Evolutionary conservation across 2,797 vertebrate species (phyloP).

Genomic region (Pipistrellus kuhlii): DNA sequence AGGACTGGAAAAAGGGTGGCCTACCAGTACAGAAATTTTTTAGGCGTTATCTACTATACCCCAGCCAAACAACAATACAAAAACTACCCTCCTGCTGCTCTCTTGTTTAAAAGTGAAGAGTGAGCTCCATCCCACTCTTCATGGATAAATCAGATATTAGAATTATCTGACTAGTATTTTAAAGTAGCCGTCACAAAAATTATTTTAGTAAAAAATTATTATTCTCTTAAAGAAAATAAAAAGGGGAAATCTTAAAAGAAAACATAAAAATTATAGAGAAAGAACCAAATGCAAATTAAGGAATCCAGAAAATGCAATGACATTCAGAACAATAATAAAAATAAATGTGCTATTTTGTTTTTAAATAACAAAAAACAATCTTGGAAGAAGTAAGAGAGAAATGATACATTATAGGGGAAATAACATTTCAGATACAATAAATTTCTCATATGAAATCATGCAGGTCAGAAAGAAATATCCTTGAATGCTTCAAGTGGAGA

Average conservation of each 20-base stretch:
- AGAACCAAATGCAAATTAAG: background rate
- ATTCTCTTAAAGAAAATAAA: background rate
- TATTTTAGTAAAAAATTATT: background rate
- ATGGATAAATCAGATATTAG: background rate
- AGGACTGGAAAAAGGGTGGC: background rate
- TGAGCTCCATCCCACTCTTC: rapidly evolving
- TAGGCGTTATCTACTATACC: background rate
- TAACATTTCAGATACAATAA: background rate
- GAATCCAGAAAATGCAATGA: background rate
- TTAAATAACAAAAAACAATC: background rate
- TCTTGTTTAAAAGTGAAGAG: rapidly evolving
- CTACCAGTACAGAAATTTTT: background rate
- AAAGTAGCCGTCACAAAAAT: background rate
- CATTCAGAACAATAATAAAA: background rate
- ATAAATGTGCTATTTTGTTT: background rate
- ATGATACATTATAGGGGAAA: background rate
- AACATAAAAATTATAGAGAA: background rate
- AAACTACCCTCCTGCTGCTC: rapidly evolving
- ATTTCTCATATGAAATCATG: background rate
- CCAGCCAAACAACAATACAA: background rate
- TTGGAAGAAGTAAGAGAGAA: background rate
- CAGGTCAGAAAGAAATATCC: background rate
- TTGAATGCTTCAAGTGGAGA: background rate
- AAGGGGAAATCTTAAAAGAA: background rate
- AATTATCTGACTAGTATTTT: background rate